Percentiles rank a stretch among this genome's conserved stretches.
Evolutionary conservation across 2,888 invertebrate genomes (phyloP).

Genomic region (Stenoptilia bipunctidactyla): DNA sequence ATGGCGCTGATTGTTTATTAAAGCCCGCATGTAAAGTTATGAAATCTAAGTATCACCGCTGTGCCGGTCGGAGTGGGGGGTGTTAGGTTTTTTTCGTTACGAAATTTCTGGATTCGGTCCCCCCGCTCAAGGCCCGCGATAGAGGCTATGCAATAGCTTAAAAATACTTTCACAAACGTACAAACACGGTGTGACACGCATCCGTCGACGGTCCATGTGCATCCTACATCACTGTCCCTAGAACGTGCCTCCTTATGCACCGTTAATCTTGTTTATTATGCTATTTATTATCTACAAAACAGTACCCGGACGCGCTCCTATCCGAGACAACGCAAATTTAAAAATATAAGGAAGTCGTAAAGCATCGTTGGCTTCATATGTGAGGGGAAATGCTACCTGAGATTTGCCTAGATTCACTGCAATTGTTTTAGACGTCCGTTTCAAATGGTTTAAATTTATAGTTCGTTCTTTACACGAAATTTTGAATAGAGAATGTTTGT

Average conservation of each 20-base stretch:
- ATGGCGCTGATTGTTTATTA: too few species aligned
- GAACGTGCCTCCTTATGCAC: constrained; percentile 63
- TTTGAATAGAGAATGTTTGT: too few species aligned
- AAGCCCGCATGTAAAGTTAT: too few species aligned
- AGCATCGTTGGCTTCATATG: constrained; percentile 8
- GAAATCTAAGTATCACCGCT: too few species aligned
- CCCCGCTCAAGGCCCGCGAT: too few species aligned
- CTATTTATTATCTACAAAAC: constrained; percentile 51
- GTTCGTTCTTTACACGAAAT: too few species aligned
- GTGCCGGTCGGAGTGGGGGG: too few species aligned
- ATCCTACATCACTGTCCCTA: constrained; percentile 54
- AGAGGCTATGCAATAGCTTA: too few species aligned
- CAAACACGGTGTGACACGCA: constrained; percentile 24
- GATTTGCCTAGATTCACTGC: background rate
- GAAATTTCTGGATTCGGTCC: too few species aligned
- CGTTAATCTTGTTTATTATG: constrained; percentile 67
- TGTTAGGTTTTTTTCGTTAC: too few species aligned
- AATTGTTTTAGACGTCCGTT: too few species aligned
- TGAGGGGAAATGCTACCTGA: background rate
- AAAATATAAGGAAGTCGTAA: constrained; percentile 25
- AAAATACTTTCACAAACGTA: constrained; percentile 1
- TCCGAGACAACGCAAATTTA: constrained; percentile 32
- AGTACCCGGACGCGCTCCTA: constrained; percentile 26
- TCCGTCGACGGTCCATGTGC: constrained; percentile 28
- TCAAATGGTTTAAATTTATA: too few species aligned